Base-by-base conservation (phyloP, 1,140 invertebrate species). In the Dolichoris vasculosae region DNA sequence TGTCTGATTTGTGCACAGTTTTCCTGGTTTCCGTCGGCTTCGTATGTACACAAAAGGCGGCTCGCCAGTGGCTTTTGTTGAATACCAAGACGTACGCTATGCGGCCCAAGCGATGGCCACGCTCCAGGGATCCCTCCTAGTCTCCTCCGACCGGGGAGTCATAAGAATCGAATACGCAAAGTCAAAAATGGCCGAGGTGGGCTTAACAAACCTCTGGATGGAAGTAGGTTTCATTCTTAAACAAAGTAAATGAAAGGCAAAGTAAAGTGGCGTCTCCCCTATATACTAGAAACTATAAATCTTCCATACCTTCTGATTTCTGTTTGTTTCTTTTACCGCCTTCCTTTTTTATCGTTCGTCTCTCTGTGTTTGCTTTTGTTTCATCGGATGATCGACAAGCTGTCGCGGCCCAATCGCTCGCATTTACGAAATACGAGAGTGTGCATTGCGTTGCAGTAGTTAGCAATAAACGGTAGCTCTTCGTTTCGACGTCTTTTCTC, bases 111-210 rank as follows among this genome's bases (percentile, higher is more conserved):
- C 98, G 89, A 97, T 99, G 96, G 95, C 96, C 89, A 95, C 97
- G 89, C 96, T 99, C 88, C 98, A 99, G 94, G 98, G 98, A 92
- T 97, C 97, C 92, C 97, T 98, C 93, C 96, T 99, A 88, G 95
- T 98, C 91, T 98, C 97, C 92, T 99, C 98, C 86, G 98, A 99
- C 92, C 96, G 97, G 89, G 98, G 98, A 90, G 97, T 98, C 91
- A 98, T 99, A 93, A 96, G 98, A 93, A 98, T 99, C 93, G 98
- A 99, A 95, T 99, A 98, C 95, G 98, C 98, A 93, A 98, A 98
- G 95, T 98, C 97, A 94, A 99, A 99, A 96, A 99, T 99, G 98
- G 95, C 95, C 90, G 97, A 97, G 94, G 95, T 96, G 94, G 95
- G 92, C 91, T 93, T 93, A 91, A 92, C 92, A 90, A 93, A 92